Conservation (phyloP, 1,140 invertebrate species). For the Zeugodacus cucurbitae region DNA sequence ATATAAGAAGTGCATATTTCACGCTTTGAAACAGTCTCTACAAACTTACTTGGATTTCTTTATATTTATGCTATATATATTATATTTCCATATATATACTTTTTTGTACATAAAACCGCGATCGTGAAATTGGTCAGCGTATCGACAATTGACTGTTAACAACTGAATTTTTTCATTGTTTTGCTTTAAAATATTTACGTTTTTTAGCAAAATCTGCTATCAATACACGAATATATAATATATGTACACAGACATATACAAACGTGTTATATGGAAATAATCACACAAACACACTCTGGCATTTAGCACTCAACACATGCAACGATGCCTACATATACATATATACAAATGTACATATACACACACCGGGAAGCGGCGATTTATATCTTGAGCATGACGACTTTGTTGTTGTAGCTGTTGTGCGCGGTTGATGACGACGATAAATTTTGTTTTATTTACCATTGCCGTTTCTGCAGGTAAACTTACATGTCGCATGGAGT, state of each 20-base stretch:
- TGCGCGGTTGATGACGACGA: conserved; percentile 4
- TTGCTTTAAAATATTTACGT: background rate
- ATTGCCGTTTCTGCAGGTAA: background rate
- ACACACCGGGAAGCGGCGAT: background rate
- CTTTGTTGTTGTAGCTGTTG: conserved; percentile 25
- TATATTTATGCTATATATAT: no score
- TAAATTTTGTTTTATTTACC: conserved; percentile 38
- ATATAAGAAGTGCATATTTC: no score
- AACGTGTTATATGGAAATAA: background rate
- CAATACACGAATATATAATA: background rate
- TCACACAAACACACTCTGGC: background rate
- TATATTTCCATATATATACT: no score
- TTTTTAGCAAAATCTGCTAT: background rate
- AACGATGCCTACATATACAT: background rate
- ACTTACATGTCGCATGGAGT: no score
- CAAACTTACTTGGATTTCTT: no score
- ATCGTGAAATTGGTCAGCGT: background rate
- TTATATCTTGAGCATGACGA: background rate
- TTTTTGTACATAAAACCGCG: background rate
- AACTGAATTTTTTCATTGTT: background rate
- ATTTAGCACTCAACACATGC: background rate
- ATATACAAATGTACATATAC: background rate
- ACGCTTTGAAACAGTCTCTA: no score
- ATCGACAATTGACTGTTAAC: background rate
- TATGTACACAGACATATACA: background rate